These are phyloP conservation scores for Hydrotaea diabolus DNA, from an alignment of 2,888 invertebrate genomes.

Conservation along the genomic window DNA sequence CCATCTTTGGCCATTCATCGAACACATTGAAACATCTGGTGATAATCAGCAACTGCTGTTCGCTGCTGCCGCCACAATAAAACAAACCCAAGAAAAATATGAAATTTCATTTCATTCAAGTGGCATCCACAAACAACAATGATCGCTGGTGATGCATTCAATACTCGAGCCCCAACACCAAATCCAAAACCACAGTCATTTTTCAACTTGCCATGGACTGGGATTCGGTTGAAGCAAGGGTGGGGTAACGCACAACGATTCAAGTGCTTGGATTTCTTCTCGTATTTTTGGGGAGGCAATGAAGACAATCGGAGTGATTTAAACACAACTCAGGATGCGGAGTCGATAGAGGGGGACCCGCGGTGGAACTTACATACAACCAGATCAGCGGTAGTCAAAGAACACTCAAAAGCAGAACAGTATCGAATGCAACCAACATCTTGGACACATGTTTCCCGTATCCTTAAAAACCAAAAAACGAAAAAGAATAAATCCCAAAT, in stretches of 20 bases:
- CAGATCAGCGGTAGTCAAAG: neutral
- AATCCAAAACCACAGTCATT: conserved; percentile 11
- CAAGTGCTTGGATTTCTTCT: conserved; percentile 46
- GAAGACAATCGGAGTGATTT: conserved; percentile 23
- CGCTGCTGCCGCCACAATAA: neutral
- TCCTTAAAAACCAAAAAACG: neutral
- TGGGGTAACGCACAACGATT: conserved; percentile 19
- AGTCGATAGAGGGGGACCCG: neutral
- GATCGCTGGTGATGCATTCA: conserved; percentile 29
- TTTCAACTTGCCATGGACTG: neutral
- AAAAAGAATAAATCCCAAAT: conserved; percentile 4
- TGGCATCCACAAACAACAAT: conserved; percentile 53
- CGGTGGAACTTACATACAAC: neutral
- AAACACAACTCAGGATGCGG: conserved; percentile 6
- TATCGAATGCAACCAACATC: neutral
- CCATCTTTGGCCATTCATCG: conserved; percentile 51
- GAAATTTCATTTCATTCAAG: conserved; percentile 52
- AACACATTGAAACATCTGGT: conserved; percentile 69
- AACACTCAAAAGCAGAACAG: neutral
- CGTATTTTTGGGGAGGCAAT: neutral
- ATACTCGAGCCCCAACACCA: neutral
- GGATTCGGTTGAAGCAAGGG: neutral
- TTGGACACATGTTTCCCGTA: conserved; percentile 15
- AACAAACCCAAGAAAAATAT: conserved; percentile 21
- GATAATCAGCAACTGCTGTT: conserved; percentile 62